Percentiles rank a stretch among this genome's conserved stretches.
These are phyloP conservation scores for Micronycteris hirsuta DNA, from an alignment of 2,113 vertebrate genomes.

Conservation along the genomic window DNA sequence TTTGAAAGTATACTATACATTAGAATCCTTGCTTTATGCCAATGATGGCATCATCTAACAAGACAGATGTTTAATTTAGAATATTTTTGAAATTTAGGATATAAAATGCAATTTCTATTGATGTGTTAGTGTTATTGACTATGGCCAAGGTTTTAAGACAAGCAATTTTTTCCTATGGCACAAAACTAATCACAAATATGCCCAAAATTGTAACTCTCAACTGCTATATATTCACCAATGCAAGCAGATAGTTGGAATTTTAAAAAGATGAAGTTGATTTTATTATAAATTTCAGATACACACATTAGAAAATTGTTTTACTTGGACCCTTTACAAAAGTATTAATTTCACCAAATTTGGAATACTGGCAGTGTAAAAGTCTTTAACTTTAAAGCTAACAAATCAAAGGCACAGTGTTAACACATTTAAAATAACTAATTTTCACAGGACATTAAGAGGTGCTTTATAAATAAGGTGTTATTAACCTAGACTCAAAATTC, in stretches of 20 bases:
- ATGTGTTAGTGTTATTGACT: constrained; percentile 39
- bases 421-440: constrained; percentile 72
- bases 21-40: background rate
- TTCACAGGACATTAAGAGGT: constrained; percentile 70
- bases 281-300: constrained; percentile 73
- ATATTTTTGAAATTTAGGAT: constrained; percentile 36
- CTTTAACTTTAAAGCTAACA: constrained; percentile 79
- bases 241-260: constrained; percentile 74
- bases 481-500: constrained; percentile 57
- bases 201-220: constrained; percentile 51
- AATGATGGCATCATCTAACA: background rate
- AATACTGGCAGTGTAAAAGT: constrained; percentile 81
- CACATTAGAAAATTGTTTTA: constrained; percentile 71
- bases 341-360: constrained; percentile 75
- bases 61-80: background rate
- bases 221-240: constrained; percentile 70
- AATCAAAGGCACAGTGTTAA: constrained; percentile 83
- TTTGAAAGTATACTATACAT: background rate
- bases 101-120: constrained; percentile 18
- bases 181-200: constrained; percentile 46
- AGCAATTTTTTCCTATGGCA: constrained; percentile 45
- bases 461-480: constrained; percentile 71
- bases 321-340: constrained; percentile 76
- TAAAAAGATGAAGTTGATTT: constrained; percentile 70
- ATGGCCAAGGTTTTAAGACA: constrained; percentile 53